These are phyloP conservation scores for Napeogenes sylphis DNA, from an alignment of 2,888 invertebrate genomes.

Conservation along the genomic window DNA sequence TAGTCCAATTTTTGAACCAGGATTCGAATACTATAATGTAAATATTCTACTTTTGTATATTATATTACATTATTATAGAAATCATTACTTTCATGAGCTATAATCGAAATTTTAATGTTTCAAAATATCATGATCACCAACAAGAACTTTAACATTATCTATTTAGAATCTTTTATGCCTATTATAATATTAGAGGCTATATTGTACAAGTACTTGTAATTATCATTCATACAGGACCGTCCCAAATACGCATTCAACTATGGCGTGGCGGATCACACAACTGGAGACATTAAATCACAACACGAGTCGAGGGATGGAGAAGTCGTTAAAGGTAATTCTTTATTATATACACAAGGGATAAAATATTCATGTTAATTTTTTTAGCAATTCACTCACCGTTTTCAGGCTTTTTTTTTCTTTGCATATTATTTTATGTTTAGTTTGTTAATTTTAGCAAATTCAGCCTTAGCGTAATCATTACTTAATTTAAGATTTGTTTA, in stretches of 20 bases:
- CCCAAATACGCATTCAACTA: slow-evolving; percentile 81
- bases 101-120: no score
- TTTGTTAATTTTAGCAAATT: no score
- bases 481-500: no score
- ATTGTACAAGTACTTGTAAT: neutral
- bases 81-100: neutral
- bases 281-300: slow-evolving; percentile 80
- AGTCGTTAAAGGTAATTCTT: slow-evolving; percentile 76
- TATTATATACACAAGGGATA: neutral
- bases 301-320: slow-evolving; percentile 81
- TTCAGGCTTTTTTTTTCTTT: no score
- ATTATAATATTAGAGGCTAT: neutral
- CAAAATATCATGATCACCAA: no score
- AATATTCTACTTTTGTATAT: slow-evolving; percentile 41
- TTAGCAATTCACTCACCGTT: no score
- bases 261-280: slow-evolving; percentile 79
- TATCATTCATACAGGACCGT: slow-evolving; percentile 59
- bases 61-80: neutral
- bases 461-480: no score
- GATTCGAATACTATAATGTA: slow-evolving; percentile 79
- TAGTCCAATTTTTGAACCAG: slow-evolving; percentile 63
- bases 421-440: no score
- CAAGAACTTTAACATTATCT: neutral
- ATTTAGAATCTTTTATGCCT: no score
- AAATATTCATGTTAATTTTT: no score